Evolutionary conservation across 2,113 vertebrate genomes (phyloP).

Genomic region (Delphinus delphis): DNA sequence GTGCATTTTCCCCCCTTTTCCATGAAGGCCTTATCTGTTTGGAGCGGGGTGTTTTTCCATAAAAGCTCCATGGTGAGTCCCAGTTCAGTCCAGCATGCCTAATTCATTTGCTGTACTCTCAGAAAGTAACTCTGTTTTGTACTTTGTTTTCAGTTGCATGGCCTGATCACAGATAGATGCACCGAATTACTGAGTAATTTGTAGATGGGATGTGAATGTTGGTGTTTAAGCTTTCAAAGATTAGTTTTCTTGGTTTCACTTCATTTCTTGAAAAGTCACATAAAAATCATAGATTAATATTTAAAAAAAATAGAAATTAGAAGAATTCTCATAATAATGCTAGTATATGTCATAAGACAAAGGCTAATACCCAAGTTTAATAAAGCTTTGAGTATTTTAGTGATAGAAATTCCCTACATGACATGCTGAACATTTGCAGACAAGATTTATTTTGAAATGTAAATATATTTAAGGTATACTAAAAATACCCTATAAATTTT

Average conservation of each 20-base stretch:
- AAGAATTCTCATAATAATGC: conserved; percentile 8
- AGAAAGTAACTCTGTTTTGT: conserved; percentile 73
- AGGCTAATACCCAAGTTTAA: neutral
- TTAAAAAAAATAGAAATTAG: conserved; percentile 2
- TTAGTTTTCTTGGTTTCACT: conserved; percentile 36
- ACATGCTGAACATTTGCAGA: neutral
- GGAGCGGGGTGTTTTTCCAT: conserved; percentile 99
- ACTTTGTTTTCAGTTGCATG: conserved; percentile 80
- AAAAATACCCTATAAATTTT: neutral
- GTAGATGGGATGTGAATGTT: conserved; percentile 60
- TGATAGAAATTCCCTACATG: neutral
- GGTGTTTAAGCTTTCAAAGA: conserved; percentile 66
- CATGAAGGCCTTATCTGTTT: conserved; percentile 99
- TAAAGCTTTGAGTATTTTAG: neutral
- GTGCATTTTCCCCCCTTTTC: conserved; percentile 89
- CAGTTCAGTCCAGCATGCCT: conserved; percentile 92
- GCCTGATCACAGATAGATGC: conserved; percentile 82
- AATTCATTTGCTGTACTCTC: conserved; percentile 83
- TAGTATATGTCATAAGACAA: neutral
- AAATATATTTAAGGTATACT: neutral
- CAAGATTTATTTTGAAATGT: conserved; percentile 38
- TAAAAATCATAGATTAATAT: neutral
- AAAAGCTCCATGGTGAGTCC: conserved; percentile 99
- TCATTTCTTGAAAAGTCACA: conserved; percentile 32
- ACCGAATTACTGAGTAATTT: conserved; percentile 63